Percentiles rank a stretch among this genome's conserved stretches.
Conservation (phyloP, 2,888 invertebrate genomes). For the Drosophila paracracens region DNA sequence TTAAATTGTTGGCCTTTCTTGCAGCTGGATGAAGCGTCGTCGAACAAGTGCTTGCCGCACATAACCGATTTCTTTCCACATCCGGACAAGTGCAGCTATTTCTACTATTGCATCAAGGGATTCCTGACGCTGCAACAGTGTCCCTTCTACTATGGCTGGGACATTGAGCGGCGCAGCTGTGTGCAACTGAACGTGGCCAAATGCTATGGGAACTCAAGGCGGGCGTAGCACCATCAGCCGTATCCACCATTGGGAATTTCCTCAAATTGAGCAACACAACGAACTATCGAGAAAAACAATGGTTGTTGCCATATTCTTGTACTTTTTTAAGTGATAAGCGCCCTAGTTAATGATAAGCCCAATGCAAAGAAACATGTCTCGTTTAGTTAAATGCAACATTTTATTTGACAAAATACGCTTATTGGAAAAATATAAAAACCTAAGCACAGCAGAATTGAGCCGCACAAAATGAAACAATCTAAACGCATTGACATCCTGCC, state of each 20-base stretch:
- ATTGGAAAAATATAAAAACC: slow-evolving; percentile 65
- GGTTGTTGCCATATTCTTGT: slow-evolving; percentile 31
- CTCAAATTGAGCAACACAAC: slow-evolving; percentile 3
- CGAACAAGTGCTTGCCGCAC: slow-evolving; percentile 75
- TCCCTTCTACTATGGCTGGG: slow-evolving; percentile 84
- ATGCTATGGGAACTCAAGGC: slow-evolving; percentile 65
- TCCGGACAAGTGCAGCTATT: slow-evolving; percentile 83
- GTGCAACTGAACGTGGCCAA: slow-evolving; percentile 79
- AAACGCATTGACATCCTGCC: slow-evolving; percentile 39
- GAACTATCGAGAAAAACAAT: slow-evolving; percentile 23
- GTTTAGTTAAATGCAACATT: slow-evolving; percentile 71
- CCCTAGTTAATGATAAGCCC: slow-evolving; percentile 54
- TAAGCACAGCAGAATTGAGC: slow-evolving; percentile 30
- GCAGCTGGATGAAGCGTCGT: slow-evolving; percentile 62
- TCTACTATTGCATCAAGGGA: slow-evolving; percentile 83
- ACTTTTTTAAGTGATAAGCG: slow-evolving; percentile 56
- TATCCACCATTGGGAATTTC: slow-evolving; percentile 22
- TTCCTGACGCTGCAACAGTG: slow-evolving; percentile 83
- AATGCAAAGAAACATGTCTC: slow-evolving; percentile 53
- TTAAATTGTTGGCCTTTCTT: not conserved
- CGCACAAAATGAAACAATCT: slow-evolving; percentile 62
- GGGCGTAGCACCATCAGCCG: slow-evolving; percentile 30
- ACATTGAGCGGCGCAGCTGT: slow-evolving; percentile 80
- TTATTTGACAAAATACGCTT: slow-evolving; percentile 37
- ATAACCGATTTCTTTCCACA: slow-evolving; percentile 83